phyloP scores from a whole-genome alignment of 2,797 vertebrate genomes.

The Euthynnus affinis region DNA sequence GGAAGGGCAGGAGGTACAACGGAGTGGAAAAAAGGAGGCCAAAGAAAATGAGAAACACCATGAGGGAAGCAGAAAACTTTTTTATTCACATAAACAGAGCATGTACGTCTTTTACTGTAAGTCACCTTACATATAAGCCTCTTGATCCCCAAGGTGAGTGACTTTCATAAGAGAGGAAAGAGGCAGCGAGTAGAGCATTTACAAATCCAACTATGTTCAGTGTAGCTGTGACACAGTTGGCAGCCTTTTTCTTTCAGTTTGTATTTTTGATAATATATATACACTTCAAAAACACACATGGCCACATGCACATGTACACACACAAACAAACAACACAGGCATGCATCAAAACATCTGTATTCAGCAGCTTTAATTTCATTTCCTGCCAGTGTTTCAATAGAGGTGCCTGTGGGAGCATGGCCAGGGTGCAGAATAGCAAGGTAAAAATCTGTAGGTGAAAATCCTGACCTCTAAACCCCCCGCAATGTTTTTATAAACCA shows the following conservation, averaged over 20 bases:
- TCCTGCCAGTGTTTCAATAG: conserved; percentile 60
- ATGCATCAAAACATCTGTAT: conserved; percentile 71
- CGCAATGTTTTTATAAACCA: conserved; percentile 70
- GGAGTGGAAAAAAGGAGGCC: conserved; percentile 44
- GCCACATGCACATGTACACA: not conserved
- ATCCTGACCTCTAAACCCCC: conserved; percentile 67
- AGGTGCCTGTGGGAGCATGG: conserved; percentile 58
- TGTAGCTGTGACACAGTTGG: conserved; percentile 43
- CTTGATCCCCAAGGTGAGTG: conserved; percentile 69
- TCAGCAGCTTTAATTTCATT: conserved; percentile 79
- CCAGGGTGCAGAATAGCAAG: conserved; percentile 66
- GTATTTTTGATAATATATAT: conserved; percentile 47
- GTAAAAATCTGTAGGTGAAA: conserved; percentile 62
- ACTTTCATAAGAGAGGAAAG: conserved; percentile 44
- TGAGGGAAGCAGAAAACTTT: conserved; percentile 40
- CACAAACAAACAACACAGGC: not conserved
- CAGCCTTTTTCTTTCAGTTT: conserved; percentile 49
- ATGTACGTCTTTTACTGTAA: conserved; percentile 48
- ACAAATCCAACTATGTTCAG: conserved; percentile 58
- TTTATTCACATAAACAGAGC: conserved; percentile 47
- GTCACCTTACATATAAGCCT: conserved; percentile 71
- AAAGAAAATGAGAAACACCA: conserved; percentile 13
- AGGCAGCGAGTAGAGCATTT: conserved; percentile 52
- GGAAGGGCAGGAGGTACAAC: conserved; percentile 24
- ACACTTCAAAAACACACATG: conserved; percentile 29